Conservation (phyloP, 2,797 vertebrate genomes). For the Enteromius paludinosus region DNA sequence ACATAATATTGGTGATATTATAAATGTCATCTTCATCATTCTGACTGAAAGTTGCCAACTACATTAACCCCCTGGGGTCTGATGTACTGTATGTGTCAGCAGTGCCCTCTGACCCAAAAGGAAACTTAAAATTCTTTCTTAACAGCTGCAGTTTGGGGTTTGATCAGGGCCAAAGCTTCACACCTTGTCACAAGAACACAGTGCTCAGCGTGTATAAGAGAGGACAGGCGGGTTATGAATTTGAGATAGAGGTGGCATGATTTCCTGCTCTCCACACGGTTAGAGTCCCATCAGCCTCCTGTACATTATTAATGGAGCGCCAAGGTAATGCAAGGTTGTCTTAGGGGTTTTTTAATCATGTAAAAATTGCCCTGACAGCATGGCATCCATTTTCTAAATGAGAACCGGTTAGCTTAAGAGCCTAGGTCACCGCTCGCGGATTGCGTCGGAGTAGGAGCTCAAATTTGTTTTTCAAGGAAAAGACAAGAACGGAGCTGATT, state of each 20-base stretch:
- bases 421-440: constrained; percentile 13
- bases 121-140: constrained; percentile 28
- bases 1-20: too few relatives aligned
- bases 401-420: constrained; percentile 43
- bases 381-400: constrained; percentile 53
- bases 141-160: constrained; percentile 12
- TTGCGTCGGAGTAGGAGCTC: constrained; percentile 26
- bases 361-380: constrained; percentile 71
- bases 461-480: constrained; percentile 31
- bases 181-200: constrained; percentile 21
- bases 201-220: constrained; percentile 15
- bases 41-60: constrained; percentile 6
- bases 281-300: constrained; percentile 72
- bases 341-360: constrained; percentile 78
- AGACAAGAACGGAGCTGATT: constrained; percentile 7
- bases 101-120: constrained; percentile 26
- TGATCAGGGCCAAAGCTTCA: constrained; percentile 10
- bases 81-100: constrained; percentile 23
- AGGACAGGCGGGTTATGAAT: constrained; percentile 51
- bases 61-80: too few relatives aligned
- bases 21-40: constrained; percentile 22
- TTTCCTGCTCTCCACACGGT: constrained; percentile 80
- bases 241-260: constrained; percentile 68
- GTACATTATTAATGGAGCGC: constrained; percentile 76
- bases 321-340: constrained; percentile 66